A percentile compares a stretch with the other conserved stretches of the same genome.
These are phyloP conservation scores for Xylota segnis DNA, from an alignment of 2,888 invertebrate genomes.

Conservation along the genomic window DNA sequence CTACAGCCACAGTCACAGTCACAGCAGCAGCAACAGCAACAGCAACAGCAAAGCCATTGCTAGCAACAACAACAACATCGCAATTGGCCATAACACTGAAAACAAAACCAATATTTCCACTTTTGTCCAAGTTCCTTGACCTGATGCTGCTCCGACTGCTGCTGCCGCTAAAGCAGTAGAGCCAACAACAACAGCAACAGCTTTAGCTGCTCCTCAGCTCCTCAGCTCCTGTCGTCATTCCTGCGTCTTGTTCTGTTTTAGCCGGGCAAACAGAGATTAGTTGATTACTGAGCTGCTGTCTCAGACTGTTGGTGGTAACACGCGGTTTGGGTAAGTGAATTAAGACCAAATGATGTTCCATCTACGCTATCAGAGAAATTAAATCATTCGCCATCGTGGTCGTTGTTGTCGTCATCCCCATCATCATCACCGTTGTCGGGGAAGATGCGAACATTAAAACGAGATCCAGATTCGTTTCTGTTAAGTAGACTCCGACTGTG, in stretches of 20 bases:
- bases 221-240: constrained; percentile 59
- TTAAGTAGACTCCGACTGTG: constrained; percentile 9
- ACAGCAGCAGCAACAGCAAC: constrained; percentile 11
- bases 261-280: constrained; percentile 57
- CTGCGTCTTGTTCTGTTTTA: constrained; percentile 47
- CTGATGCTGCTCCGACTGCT: constrained; percentile 16
- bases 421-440: constrained; percentile 1
- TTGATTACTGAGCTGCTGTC: constrained; percentile 61
- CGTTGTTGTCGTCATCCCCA: constrained; percentile 14
- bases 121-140: constrained; percentile 73
- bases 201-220: constrained; percentile 32
- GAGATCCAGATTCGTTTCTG: constrained; percentile 44
- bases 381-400: constrained; percentile 49
- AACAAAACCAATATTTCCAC: constrained; percentile 77
- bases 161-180: neutral
- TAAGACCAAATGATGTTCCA: constrained; percentile 65
- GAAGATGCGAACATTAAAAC: constrained; percentile 36
- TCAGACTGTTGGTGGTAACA: constrained; percentile 56
- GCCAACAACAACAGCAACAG: constrained; percentile 17
- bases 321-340: constrained; percentile 46
- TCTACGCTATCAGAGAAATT: constrained; percentile 62
- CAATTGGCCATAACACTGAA: constrained; percentile 60
- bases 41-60: constrained; percentile 18
- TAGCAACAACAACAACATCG: constrained; percentile 35
- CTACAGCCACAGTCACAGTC: no score